Evolutionary conservation across 2,113 vertebrate species (phyloP), one percentile per base, ranked within the genome.

Genomic region (Silurus asotus): DNA sequence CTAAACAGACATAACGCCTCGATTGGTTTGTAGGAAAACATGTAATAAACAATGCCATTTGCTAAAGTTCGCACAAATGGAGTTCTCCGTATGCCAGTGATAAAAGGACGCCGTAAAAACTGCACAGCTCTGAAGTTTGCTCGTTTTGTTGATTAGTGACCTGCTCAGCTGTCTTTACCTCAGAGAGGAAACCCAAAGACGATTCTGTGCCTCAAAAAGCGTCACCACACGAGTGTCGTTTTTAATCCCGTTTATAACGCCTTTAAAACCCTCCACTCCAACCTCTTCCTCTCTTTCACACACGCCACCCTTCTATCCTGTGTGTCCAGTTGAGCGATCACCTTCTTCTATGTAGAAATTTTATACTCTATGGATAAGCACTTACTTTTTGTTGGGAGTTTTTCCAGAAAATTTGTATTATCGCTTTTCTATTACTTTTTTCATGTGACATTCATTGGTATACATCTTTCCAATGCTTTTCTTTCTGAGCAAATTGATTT

Each of bases 61-160:
- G 80, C 76, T 89, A 48, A 58, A 28, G 84, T 89, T 81, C 20
- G 61, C 55, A 17, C 9, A 20, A 70, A 62, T 28, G 17, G 11
- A 8, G 67, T 53, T 87, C 82, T 89, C 88, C 82, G 87, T 70
- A 65, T 90, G 87, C 69, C 25, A 51, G 55, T 89, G 85, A 87
- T 84, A 75, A 83, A 37, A 74, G 77, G 75, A 82, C 45, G 19
- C 81, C 55, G 49, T 19, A 56, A 80, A 81, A 87, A 28, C 85
- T 83, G 62, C 28, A 10, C 56, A 67, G 72, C 70, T 70, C 67
- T 58, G 84, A 20, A 79, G 25, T 67, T 20, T 28, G 78, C 84
- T 67, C 25, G 1, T 45, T 53, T 62, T 25, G 69, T 84, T 69
- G n/a, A 65, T 85, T 58, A 88, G 49, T 76, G 19, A 64, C 78